Evolutionary conservation across 2,113 vertebrate species (phyloP), one percentile per base, ranked within the genome.

Genomic region (Pterocles burchelli): DNA sequence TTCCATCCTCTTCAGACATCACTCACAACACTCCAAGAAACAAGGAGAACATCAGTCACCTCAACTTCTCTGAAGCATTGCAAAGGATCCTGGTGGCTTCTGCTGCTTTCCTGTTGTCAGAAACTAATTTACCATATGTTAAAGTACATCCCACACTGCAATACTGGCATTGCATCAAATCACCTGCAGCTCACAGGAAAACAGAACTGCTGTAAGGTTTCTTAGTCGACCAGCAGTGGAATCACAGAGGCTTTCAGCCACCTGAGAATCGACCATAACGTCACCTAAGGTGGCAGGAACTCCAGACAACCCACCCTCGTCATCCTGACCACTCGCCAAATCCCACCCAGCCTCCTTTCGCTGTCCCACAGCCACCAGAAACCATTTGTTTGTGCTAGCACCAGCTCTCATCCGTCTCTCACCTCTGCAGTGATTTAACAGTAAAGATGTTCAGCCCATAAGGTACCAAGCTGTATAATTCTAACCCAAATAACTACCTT

Each of bases 231-330:
- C 45, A 26, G 11, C 20, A 61, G 46, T 1, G 1, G 43, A 87
- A 65, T 17, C 63, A 65, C n/a, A 38, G 31, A 65, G 41, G 61
- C 13, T 59, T 65, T 70, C 31, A 28, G 22, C n/a, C 34, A 41
- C 17, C 26, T 29, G 34, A 54, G 72, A 22, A 66, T 2, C 73
- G 29, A 7, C 9, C 6, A 25, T n/a, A 62, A 28, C 48, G 73
- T 46, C 43, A 45, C 34, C 13, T 31, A 33, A 79, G 5, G 14
- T n/a, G 21, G 28, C 48, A 25, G 55, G 5, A 41, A 65, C 34
- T 31, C 31, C 8, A 0, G 29, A 62, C 15, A 59, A 51, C 21
- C 8, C 15, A 65, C 41, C 36, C 34, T 26, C 6, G 0, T 21
- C 52, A 72, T 19, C 34, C 58, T 43, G 31, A 71, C 31, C 76